Conservation (phyloP, 2,888 invertebrate genomes). For the Microplitis manilae region DNA sequence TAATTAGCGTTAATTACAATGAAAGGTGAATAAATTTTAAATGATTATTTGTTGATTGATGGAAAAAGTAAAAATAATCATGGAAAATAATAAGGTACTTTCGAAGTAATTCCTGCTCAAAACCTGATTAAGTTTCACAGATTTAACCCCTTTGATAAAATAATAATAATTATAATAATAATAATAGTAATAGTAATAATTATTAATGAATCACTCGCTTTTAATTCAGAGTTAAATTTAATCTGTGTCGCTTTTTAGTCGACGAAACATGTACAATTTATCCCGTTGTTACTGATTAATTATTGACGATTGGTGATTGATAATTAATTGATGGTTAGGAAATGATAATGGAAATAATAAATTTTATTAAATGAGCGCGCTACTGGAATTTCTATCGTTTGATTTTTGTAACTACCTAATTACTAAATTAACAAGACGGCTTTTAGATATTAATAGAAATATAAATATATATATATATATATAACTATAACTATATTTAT, state of each 20-base stretch:
- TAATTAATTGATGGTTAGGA: slow-evolving; percentile 39
- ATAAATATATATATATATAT: slow-evolving; percentile 17
- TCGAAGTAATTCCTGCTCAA: slow-evolving; percentile 58
- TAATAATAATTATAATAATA: slow-evolving; percentile 32
- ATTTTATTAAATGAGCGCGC: slow-evolving; percentile 59
- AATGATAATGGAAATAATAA: slow-evolving; percentile 44
- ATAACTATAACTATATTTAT: slow-evolving; percentile 51
- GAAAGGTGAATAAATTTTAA: slow-evolving; percentile 9
- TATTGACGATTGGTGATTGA: not conserved
- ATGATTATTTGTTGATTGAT: slow-evolving; percentile 8
- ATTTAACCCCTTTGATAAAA: slow-evolving; percentile 58
- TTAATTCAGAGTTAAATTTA: slow-evolving; percentile 28
- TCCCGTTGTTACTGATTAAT: slow-evolving; percentile 44
- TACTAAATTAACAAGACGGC: slow-evolving; percentile 41
- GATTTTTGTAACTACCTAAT: slow-evolving; percentile 6
- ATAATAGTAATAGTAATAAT: slow-evolving; percentile 16
- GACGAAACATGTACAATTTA: slow-evolving; percentile 54
- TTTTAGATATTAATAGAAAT: slow-evolving; percentile 18
- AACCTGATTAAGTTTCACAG: slow-evolving; percentile 69
- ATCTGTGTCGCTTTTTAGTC: slow-evolving; percentile 22
- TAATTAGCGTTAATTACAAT: not conserved
- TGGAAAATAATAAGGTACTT: slow-evolving; percentile 42
- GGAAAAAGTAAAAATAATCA: slow-evolving; percentile 32
- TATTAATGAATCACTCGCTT: slow-evolving; percentile 38
- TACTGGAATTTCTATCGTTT: slow-evolving; percentile 54